phyloP scores from a whole-genome alignment of 2,888 invertebrate genomes.

The Eurytoma californica region DNA sequence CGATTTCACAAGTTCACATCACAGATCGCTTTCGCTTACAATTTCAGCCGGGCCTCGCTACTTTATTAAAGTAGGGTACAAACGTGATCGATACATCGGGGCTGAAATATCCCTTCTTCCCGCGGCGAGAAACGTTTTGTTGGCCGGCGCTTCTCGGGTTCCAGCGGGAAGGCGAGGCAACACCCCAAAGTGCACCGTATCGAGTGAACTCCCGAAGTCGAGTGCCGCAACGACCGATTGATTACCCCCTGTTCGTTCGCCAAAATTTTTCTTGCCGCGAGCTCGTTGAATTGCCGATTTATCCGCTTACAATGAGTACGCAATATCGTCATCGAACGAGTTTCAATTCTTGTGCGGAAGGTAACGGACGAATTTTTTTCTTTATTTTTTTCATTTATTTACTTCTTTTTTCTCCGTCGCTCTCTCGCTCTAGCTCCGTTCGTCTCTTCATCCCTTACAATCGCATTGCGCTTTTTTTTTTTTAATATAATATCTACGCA shows the following conservation, averaged over 20 bases:
- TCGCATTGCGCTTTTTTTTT: slow-evolving; percentile 24
- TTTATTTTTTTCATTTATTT: slow-evolving; percentile 20
- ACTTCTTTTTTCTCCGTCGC: slow-evolving; percentile 22
- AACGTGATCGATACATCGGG: not conserved
- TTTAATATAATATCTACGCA: slow-evolving; percentile 39
- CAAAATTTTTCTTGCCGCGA: not conserved
- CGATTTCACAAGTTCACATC: slow-evolving; percentile 37
- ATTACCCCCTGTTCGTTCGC: too few species aligned
- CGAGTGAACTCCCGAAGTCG: slow-evolving; percentile 25
- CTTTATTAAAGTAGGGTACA: not conserved
- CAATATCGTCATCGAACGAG: slow-evolving; percentile 70
- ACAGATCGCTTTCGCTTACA: slow-evolving; percentile 4
- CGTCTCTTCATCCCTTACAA: slow-evolving; percentile 37
- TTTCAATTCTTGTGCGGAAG: slow-evolving; percentile 71
- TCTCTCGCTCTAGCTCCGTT: not conserved
- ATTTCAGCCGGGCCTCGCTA: not conserved
- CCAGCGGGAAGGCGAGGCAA: too few species aligned
- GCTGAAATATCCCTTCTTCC: slow-evolving; percentile 6
- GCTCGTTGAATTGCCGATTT: slow-evolving; percentile 54
- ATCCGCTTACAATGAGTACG: slow-evolving; percentile 25
- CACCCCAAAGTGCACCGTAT: not conserved
- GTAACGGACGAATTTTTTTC: slow-evolving; percentile 67
- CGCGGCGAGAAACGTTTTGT: too few species aligned
- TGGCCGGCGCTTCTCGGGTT: too few species aligned
- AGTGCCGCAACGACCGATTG: not conserved